A percentile compares a stretch with the other conserved stretches of the same genome.
phyloP scores from a whole-genome alignment of 2,888 invertebrate genomes.

The Hesperia comma region DNA sequence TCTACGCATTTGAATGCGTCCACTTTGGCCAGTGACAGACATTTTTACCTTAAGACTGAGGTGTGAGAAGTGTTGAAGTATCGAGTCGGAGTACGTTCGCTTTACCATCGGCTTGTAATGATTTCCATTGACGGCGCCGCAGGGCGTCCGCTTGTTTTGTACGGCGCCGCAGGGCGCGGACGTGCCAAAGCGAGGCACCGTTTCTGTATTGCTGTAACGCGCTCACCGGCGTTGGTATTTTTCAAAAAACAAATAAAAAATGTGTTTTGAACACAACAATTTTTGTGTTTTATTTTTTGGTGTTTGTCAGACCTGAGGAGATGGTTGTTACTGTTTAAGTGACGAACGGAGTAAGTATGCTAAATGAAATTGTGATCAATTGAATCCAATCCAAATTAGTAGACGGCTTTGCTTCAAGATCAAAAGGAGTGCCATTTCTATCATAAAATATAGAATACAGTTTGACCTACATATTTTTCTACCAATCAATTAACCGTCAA shows the following conservation, averaged over 20 bases:
- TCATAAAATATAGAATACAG: too few species aligned
- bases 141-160: slow-evolving; percentile 40
- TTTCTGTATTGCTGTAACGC: slow-evolving; percentile 57
- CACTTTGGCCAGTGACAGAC: slow-evolving; percentile 6
- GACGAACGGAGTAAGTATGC: too few species aligned
- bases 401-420: too few species aligned
- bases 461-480: too few species aligned
- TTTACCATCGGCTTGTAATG: slow-evolving; percentile 18
- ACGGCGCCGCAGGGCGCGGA: slow-evolving; percentile 25
- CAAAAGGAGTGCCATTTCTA: too few species aligned
- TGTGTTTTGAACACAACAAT: slow-evolving; percentile 83
- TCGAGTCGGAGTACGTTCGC: slow-evolving; percentile 8
- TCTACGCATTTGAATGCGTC: not conserved
- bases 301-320: not conserved
- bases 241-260: slow-evolving; percentile 82
- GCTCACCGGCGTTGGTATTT: slow-evolving; percentile 78
- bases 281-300: slow-evolving; percentile 62
- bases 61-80: not conserved
- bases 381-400: too few species aligned
- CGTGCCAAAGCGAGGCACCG: slow-evolving; percentile 39
- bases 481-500: too few species aligned
- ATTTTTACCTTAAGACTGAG: slow-evolving; percentile 31
- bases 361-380: too few species aligned
- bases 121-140: slow-evolving; percentile 32
- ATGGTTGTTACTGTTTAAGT: too few species aligned